Evolutionary conservation across 2,797 vertebrate species (phyloP).

Genomic region (Loris lydekkerianus): DNA sequence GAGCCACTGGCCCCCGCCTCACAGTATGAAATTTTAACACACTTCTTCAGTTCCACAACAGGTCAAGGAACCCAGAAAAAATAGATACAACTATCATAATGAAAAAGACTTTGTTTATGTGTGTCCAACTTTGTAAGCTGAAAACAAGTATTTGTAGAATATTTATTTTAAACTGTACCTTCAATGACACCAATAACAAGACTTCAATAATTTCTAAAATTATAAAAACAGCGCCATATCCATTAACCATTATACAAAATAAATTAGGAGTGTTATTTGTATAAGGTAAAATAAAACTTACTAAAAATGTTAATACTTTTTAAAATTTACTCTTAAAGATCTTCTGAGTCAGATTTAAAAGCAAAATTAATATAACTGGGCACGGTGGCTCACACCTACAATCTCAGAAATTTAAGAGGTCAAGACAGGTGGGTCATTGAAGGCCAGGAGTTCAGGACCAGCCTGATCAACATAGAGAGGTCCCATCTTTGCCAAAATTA

Average conservation of each 20-base stretch:
- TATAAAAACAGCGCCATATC: neutral
- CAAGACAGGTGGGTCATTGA: neutral
- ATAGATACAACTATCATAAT: neutral
- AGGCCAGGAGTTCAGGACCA: neutral
- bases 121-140: neutral
- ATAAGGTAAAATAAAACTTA: neutral
- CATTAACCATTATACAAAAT: neutral
- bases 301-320: neutral
- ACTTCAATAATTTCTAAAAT: neutral
- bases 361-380: neutral
- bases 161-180: slow-evolving; percentile 11
- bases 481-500: neutral
- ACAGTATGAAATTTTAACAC: slow-evolving; percentile 7
- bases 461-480: neutral
- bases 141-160: neutral
- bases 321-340: neutral
- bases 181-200: neutral
- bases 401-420: neutral
- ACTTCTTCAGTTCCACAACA: neutral
- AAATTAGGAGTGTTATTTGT: neutral
- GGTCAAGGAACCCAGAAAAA: slow-evolving; percentile 38
- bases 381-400: neutral
- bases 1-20: too few relatives aligned
- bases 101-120: neutral
- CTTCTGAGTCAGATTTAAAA: neutral